A percentile compares a stretch with the other conserved stretches of the same genome.
Evolutionary conservation across 1,140 invertebrate genomes (phyloP).

Genomic region (Drosophila asahinai): DNA sequence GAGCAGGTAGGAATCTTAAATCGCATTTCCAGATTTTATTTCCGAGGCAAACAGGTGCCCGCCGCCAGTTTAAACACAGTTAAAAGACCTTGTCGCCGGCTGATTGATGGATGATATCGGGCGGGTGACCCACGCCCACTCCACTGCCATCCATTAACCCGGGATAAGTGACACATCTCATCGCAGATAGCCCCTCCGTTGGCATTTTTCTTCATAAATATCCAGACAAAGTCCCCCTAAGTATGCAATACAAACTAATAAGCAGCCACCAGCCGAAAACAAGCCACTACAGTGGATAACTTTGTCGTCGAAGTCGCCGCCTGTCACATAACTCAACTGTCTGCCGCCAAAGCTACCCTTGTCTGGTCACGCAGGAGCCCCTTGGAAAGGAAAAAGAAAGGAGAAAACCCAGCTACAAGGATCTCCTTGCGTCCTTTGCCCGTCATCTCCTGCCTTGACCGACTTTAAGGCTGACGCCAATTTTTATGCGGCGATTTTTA

Average conservation of each 20-base stretch:
- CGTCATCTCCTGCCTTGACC: constrained; percentile 61
- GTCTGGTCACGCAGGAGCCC: constrained; percentile 76
- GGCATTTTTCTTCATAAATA: constrained; percentile 76
- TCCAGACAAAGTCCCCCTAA: constrained; percentile 65
- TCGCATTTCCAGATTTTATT: constrained; percentile 59
- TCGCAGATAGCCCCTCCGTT: constrained; percentile 38
- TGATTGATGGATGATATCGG: constrained; percentile 68
- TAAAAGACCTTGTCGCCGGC: constrained; percentile 59
- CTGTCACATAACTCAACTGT: constrained; percentile 82
- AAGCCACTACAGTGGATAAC: constrained; percentile 60
- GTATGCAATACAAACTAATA: constrained; percentile 76
- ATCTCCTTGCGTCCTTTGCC: constrained; percentile 31
- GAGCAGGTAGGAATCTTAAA: constrained; percentile 47
- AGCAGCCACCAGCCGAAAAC: constrained; percentile 65
- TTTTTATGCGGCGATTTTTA: constrained; percentile 71
- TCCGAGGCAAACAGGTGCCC: constrained; percentile 14
- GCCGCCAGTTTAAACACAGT: constrained; percentile 51
- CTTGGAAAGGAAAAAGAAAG: constrained; percentile 13
- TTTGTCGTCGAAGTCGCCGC: constrained; percentile 39
- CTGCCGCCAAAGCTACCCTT: constrained; percentile 77
- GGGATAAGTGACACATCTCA: constrained; percentile 69
- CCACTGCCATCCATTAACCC: constrained; percentile 56
- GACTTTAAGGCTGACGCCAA: constrained; percentile 83
- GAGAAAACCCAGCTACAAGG: constrained; percentile 7
- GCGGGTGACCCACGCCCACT: background rate